These are phyloP conservation scores for Drosophila hydei DNA, from an alignment of 1,140 invertebrate genomes.

Conservation along the genomic window DNA sequence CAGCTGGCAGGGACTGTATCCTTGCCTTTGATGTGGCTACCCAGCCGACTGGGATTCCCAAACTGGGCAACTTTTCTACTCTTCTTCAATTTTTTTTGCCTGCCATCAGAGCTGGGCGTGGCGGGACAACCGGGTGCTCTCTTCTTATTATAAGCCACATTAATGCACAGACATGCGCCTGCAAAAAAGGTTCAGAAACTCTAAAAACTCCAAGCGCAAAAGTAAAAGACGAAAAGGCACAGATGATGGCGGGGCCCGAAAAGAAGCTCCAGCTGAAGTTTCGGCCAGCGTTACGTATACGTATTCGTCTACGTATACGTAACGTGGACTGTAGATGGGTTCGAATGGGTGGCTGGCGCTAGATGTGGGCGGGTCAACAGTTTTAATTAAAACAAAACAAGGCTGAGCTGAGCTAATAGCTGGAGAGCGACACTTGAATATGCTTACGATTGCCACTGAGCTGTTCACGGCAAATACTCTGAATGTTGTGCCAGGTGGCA, in stretches of 20 bases:
- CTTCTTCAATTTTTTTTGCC: conserved; percentile 23
- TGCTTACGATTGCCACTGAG: background rate
- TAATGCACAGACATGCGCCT: conserved; percentile 77
- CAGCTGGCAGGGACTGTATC: conserved; percentile 11
- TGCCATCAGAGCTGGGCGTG: conserved; percentile 8
- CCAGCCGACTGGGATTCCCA: conserved; percentile 36
- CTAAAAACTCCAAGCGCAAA: conserved; percentile 37
- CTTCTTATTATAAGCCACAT: conserved; percentile 79
- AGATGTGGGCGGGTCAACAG: conserved; percentile 64
- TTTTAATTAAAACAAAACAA: conserved; percentile 81
- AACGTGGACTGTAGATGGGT: background rate
- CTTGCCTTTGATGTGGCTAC: conserved; percentile 72
- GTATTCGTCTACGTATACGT: background rate
- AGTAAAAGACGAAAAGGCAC: conserved; percentile 49
- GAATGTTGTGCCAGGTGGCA: conserved; percentile 1
- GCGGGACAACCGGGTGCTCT: background rate
- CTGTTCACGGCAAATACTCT: background rate
- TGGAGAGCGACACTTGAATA: conserved; percentile 18
- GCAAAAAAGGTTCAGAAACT: conserved; percentile 52
- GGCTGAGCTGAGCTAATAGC: conserved; percentile 32
- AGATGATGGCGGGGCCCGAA: conserved; percentile 19
- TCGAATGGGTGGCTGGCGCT: background rate
- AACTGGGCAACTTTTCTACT: conserved; percentile 54
- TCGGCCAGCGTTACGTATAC: conserved; percentile 4
- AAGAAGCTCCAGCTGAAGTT: conserved; percentile 14